Evolutionary conservation across 2,797 vertebrate genomes (phyloP), one percentile per base, ranked within the genome.

Genomic region (Pelochelys cantorii): DNA sequence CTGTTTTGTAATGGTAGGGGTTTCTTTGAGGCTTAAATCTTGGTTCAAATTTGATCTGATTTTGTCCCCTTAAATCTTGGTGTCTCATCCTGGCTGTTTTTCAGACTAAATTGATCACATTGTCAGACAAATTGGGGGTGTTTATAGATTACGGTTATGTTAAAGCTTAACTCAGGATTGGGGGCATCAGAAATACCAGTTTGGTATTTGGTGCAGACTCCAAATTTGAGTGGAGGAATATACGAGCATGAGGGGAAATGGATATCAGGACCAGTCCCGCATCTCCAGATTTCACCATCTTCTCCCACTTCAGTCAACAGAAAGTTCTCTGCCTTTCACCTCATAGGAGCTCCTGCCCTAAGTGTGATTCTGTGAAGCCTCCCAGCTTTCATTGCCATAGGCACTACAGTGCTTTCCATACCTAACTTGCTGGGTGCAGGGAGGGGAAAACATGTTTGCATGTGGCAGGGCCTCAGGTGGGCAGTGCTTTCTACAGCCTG

Each of bases 381-480:
- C 37, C 25, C 34, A 55, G 80, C 31, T n/a, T 65, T 3, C 34
- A 1, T 87, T 87, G 25, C 83, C 37, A n/a, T n/a, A 25, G 6
- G 29, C 12, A 48, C 42, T 48, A 37, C 29, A 11, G 18, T 7
- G 18, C 4, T 0, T 11, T 4, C 8, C 48, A 11, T 15, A 75
- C 65, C 85, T 22, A 79, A 71, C 65, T 34, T 9, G 18, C 22
- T 37, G 9, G 25, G 56, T 77, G 29, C 52, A 86, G 52, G 20
- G 80, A 34, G 27, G 42, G 42, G 59, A 20, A 25, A 48, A n/a
- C 2, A 18, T 2, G 4, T 77, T 12, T 48, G 42, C 0, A 0
- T 55, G 5, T 27, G 5, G 48, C 54, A 18, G 81, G 74, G 37
- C n/a, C 78, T 80, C 48, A 17, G 0, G 0, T 3, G 23, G 20